These are phyloP conservation scores for Loriculus beryllinus DNA, from an alignment of 2,797 vertebrate genomes.

Conservation along the genomic window DNA sequence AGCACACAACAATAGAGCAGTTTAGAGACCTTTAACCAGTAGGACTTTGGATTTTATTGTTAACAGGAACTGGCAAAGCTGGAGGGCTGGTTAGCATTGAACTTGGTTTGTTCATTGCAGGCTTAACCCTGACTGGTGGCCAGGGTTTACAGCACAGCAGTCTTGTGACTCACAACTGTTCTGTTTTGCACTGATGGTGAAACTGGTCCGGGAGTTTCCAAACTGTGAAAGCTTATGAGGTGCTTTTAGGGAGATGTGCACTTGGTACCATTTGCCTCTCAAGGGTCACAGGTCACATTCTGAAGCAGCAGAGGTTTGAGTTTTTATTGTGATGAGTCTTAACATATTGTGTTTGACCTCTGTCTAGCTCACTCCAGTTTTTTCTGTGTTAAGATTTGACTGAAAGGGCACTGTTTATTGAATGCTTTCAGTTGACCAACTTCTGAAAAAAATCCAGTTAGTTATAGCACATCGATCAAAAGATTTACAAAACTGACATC, in stretches of 20 bases:
- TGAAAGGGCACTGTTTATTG: conserved; percentile 9
- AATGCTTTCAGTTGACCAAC: conserved; percentile 11
- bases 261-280: neutral
- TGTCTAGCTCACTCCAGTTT: neutral
- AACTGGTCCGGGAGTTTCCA: conserved; percentile 25
- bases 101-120: neutral
- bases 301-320: conserved; percentile 30
- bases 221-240: neutral
- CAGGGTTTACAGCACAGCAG: neutral
- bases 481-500: conserved; percentile 20
- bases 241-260: neutral
- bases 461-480: neutral
- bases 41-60: conserved; percentile 44
- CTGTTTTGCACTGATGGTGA: neutral
- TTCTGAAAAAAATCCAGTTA: neutral
- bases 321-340: conserved; percentile 45
- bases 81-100: neutral
- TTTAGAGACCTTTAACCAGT: neutral
- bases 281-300: conserved; percentile 23
- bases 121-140: neutral
- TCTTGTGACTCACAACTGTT: conserved; percentile 5
- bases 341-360: neutral
- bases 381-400: neutral
- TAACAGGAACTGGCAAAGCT: neutral
- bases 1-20: neutral